Evolutionary conservation across 2,888 invertebrate species (phyloP).

Genomic region (Oscheius onirici): DNA sequence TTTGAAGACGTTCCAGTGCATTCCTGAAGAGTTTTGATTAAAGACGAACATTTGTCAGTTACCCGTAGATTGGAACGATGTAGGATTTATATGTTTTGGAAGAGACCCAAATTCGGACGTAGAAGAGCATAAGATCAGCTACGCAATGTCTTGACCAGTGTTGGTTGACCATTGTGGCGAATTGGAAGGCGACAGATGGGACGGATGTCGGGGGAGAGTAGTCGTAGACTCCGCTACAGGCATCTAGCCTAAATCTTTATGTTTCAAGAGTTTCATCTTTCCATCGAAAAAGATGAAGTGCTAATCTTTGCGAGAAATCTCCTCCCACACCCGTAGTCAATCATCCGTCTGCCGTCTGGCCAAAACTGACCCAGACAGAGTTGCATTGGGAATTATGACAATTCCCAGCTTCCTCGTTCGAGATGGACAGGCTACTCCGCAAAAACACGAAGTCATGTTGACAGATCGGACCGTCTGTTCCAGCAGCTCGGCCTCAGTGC

Average conservation of each 20-base stretch:
- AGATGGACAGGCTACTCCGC: conserved; percentile 30
- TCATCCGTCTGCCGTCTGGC: neutral
- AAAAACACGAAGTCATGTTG: conserved; percentile 58
- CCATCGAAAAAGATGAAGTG: neutral
- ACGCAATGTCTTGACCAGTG: conserved; percentile 41
- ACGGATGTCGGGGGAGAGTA: conserved; percentile 11
- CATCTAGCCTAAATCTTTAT: conserved; percentile 33
- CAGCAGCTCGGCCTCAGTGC: conserved; percentile 54
- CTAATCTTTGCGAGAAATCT: neutral
- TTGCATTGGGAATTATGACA: conserved; percentile 30
- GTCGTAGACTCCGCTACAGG: conserved; percentile 11
- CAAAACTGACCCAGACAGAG: conserved; percentile 25
- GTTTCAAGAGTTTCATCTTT: neutral
- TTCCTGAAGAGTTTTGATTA: conserved; percentile 15
- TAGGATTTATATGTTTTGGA: conserved; percentile 21
- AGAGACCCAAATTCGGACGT: conserved; percentile 40
- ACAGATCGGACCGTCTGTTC: conserved; percentile 41
- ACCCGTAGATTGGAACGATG: conserved; percentile 29
- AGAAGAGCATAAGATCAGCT: conserved; percentile 51
- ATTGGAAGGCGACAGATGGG: conserved; percentile 19
- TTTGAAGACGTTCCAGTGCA: conserved; percentile 25
- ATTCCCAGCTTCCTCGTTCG: conserved; percentile 21
- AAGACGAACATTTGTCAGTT: neutral
- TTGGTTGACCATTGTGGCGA: conserved; percentile 20
- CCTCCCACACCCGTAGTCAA: neutral